A percentile compares a stretch with the other conserved stretches of the same genome.
phyloP scores from a whole-genome alignment of 2,888 invertebrate species.

The Apamea sordens region DNA sequence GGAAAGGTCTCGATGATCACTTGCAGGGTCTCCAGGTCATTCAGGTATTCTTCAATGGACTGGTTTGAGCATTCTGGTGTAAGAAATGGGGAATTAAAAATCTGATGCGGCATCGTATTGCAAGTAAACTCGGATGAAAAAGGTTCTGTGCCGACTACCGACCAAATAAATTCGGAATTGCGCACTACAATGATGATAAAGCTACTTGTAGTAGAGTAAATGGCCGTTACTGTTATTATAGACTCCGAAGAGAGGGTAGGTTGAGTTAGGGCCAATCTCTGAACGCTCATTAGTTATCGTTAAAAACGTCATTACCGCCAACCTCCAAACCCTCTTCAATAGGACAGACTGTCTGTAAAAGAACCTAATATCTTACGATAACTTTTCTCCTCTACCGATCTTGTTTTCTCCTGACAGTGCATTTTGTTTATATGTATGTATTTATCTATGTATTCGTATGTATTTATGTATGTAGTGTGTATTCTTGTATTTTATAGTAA shows the following conservation, averaged over 20 bases:
- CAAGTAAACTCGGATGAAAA: neutral
- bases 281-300: neutral
- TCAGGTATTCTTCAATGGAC: constrained; percentile 90
- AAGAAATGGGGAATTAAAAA: constrained; percentile 44
- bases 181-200: neutral
- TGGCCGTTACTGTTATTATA: neutral
- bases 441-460: too few species aligned
- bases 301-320: neutral
- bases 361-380: neutral
- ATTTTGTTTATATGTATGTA: too few species aligned
- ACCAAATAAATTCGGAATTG: neutral
- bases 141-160: neutral
- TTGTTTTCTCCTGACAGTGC: too few species aligned
- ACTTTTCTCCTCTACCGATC: too few species aligned
- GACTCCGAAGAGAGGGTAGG: neutral
- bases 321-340: neutral
- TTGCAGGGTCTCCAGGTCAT: constrained; percentile 91
- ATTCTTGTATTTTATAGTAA: too few species aligned
- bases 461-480: too few species aligned
- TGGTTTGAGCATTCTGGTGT: constrained; percentile 88
- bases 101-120: neutral
- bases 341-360: neutral
- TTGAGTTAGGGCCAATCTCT: neutral
- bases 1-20: constrained; percentile 92
- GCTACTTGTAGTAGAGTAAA: neutral